Conservation (phyloP, 1,140 invertebrate species). For the Diorhabda elongata region DNA sequence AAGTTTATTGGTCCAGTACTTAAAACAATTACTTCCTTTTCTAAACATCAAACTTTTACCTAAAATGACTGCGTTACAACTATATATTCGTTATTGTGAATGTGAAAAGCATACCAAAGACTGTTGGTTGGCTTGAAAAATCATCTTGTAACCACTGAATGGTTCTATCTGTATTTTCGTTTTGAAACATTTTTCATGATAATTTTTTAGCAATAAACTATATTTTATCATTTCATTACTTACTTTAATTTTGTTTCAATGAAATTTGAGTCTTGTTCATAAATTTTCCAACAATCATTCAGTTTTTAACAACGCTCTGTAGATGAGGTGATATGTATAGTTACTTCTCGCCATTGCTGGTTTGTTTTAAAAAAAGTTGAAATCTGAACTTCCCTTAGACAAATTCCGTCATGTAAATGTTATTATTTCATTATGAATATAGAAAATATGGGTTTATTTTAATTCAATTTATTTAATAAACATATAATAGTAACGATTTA, state of each 20-base stretch:
- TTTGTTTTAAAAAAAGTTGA: too few species aligned
- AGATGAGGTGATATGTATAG: background rate
- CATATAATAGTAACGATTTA: too few species aligned
- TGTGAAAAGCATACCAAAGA: slow-evolving; percentile 44
- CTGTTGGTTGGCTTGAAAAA: slow-evolving; percentile 39
- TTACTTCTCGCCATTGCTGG: too few species aligned
- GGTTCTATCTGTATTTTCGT: background rate
- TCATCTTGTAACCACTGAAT: slow-evolving; percentile 7
- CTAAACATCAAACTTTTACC: background rate
- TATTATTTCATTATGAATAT: too few species aligned
- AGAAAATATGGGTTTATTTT: too few species aligned
- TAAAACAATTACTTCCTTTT: background rate
- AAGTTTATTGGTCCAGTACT: background rate
- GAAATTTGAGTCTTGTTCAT: background rate
- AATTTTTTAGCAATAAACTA: background rate
- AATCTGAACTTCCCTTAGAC: too few species aligned
- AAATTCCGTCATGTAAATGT: too few species aligned
- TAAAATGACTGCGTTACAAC: slow-evolving; percentile 17
- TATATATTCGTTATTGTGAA: slow-evolving; percentile 40
- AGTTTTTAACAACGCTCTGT: background rate
- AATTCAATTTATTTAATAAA: too few species aligned
- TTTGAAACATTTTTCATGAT: background rate
- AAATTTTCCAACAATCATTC: background rate
- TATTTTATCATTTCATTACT: background rate
- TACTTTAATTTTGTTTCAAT: background rate